Evolutionary conservation across 2,888 invertebrate genomes (phyloP), one percentile per base, ranked within the genome.

Genomic region (Andrena flavipes): DNA sequence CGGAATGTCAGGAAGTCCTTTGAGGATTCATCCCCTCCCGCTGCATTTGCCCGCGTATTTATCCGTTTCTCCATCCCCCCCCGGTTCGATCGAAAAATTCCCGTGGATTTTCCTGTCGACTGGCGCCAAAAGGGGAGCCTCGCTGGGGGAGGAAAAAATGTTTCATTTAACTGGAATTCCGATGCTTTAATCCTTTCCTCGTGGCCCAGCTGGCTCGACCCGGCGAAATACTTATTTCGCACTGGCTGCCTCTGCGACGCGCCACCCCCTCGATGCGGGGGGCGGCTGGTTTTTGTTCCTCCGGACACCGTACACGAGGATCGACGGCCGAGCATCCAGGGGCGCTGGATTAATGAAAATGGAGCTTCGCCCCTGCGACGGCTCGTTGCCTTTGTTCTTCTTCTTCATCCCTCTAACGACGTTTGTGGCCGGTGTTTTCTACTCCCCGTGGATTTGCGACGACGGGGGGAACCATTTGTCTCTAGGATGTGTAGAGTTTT

Each of bases 1-100:
- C 30, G 71, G 74, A 67, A 75, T 68, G 82, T 67, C 68, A 56
- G 74, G 65, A 60, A 75, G 82, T 48, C 69, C 80, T 82, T 82
- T 82, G 82, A 80, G 16, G 35, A 60, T 13, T 29, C 64, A 10
- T 30, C 20, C 49, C 26, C 74, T 2, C 8, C 67, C 33, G 20
- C 67, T 29, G 29, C 70, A 70, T 70, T 70, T 60, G 60, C 48
- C 48, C 70, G 70, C 49, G 60, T 70, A 70, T 70, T 60, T 70
- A 70, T 70, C 60, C 60, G 20, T 74, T 70, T 70, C 60, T 48
- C 4, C 30, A 48, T 20, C 60, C 26, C 20, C 0, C 2, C 26
- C 13, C 16, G 13, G 4, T 23, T 26, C 56, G 56, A 56, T 54
- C 54, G 54, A 10, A 23, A 56, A 56, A 42, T 42, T 56, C 4